Evolutionary conservation across 1,140 invertebrate genomes (phyloP).

Genomic region (Palaemon carinicauda): DNA sequence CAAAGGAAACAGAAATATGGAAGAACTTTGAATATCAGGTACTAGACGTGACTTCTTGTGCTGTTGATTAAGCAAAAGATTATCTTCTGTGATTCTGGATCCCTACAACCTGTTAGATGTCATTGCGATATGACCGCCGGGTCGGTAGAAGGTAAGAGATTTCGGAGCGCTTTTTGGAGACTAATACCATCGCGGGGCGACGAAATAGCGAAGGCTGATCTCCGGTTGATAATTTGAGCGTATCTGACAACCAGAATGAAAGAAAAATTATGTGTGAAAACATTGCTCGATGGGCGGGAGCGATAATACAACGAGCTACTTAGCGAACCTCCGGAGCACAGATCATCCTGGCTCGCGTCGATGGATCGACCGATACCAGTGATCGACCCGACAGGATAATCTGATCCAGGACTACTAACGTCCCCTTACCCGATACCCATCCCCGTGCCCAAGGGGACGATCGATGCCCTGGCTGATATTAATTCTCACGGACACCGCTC

Average conservation of each 20-base stretch:
- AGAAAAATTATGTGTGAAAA: conserved; percentile 27
- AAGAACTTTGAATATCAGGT: too few species aligned
- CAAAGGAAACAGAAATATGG: too few species aligned
- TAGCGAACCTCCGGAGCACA: background rate
- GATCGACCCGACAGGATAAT: background rate
- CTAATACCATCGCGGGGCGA: too few species aligned
- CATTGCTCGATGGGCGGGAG: conserved; percentile 18
- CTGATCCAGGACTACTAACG: background rate
- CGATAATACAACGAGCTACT: background rate
- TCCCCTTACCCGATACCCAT: too few species aligned
- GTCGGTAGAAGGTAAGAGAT: too few species aligned
- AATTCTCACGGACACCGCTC: too few species aligned
- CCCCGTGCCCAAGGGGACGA: background rate
- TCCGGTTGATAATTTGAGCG: background rate
- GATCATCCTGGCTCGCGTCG: background rate
- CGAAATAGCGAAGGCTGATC: background rate
- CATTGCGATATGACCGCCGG: too few species aligned
- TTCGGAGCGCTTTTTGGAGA: too few species aligned
- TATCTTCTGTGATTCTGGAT: too few species aligned
- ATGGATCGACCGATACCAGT: background rate
- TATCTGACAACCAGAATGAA: conserved; percentile 16
- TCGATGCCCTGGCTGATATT: background rate
- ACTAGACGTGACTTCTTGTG: too few species aligned
- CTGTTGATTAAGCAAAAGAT: too few species aligned
- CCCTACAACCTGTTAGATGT: too few species aligned